phyloP scores from a whole-genome alignment of 2,888 invertebrate genomes.

The Xylota sylvarum region DNA sequence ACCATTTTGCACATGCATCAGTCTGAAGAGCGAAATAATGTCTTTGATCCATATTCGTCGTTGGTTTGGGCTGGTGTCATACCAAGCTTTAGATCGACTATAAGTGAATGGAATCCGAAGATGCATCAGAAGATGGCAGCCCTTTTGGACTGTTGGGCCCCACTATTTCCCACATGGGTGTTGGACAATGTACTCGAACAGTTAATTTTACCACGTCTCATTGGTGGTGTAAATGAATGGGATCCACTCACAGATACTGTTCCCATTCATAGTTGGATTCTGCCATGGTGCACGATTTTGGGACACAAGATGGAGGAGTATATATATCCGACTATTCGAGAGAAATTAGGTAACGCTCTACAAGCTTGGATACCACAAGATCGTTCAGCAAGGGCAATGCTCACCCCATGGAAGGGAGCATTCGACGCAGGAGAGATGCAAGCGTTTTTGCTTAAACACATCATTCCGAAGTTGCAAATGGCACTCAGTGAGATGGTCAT shows the following conservation, averaged over 20 bases:
- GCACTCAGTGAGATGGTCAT: constrained; percentile 89
- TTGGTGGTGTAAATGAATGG: constrained; percentile 94
- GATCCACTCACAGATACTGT: constrained; percentile 97
- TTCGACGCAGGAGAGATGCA: constrained; percentile 92
- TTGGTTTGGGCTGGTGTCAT: constrained; percentile 95
- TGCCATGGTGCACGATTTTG: constrained; percentile 97
- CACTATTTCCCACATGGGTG: constrained; percentile 93
- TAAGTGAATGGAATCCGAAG: constrained; percentile 92
- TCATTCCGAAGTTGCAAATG: constrained; percentile 94
- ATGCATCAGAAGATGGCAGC: constrained; percentile 91
- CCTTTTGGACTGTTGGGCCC: constrained; percentile 92
- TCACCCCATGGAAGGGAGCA: constrained; percentile 94
- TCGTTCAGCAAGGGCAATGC: constrained; percentile 95
- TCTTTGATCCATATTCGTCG: constrained; percentile 90
- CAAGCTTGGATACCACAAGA: constrained; percentile 98
- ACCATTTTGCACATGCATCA: constrained; percentile 85
- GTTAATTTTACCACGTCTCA: constrained; percentile 90
- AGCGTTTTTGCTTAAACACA: constrained; percentile 93
- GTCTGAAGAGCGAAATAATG: constrained; percentile 81
- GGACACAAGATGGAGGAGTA: constrained; percentile 86
- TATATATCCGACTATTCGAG: constrained; percentile 95
- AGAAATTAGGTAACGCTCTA: constrained; percentile 95
- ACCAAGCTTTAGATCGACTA: constrained; percentile 90
- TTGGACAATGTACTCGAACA: constrained; percentile 93
- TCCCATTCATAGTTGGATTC: constrained; percentile 98